These are phyloP conservation scores for Tipula helvola DNA, from an alignment of 2,888 invertebrate genomes.

Conservation along the genomic window DNA sequence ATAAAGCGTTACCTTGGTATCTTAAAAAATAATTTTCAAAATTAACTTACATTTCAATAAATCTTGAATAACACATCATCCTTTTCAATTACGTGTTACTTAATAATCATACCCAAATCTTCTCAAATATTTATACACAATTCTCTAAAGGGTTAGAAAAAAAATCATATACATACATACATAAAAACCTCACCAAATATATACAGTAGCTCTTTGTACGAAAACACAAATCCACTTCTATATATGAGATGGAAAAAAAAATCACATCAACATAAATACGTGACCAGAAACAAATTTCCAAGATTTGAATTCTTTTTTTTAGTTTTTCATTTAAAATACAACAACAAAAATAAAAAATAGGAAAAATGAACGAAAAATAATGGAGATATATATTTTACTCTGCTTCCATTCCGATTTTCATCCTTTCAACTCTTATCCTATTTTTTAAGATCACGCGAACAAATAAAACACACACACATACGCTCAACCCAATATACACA, in stretches of 20 bases:
- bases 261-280: conserved; percentile 9
- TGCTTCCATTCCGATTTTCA: background rate
- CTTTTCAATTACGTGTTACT: background rate
- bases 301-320: conserved; percentile 5
- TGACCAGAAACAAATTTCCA: conserved; percentile 8
- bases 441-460: background rate
- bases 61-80: background rate
- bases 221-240: background rate
- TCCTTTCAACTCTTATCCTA: background rate
- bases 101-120: background rate
- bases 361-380: background rate
- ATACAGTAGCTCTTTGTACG: background rate
- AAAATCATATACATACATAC: too few relatives aligned
- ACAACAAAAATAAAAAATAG: background rate
- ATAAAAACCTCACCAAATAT: background rate
- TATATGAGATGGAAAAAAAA: background rate
- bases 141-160: background rate
- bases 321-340: background rate
- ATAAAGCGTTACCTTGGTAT: background rate
- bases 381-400: background rate
- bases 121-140: background rate
- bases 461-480: background rate
- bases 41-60: background rate
- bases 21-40: background rate
- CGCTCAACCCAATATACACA: background rate